Evolutionary conservation across 1,140 invertebrate species (phyloP), one percentile per base, ranked within the genome.

Genomic region (Hylaeus volcanicus): DNA sequence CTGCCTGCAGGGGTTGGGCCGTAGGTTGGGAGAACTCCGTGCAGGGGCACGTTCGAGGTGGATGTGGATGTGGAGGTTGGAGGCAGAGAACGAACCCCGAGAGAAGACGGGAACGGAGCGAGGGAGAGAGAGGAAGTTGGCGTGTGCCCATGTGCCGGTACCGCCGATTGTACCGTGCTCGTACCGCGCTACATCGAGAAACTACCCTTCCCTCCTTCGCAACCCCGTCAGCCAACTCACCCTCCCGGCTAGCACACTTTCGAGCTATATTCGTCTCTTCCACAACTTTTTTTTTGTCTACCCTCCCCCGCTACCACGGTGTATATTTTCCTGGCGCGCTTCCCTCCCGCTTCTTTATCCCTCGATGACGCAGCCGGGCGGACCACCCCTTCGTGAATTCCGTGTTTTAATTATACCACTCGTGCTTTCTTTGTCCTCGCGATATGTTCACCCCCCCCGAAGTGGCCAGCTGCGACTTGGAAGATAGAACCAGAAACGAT

Each of bases 381-480:
- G 79, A 87, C 77, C 64, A 82, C 85, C 88, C 88, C 84, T 90
- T 87, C 85, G 82, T 85, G 81, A 88, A 90, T 86, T 87, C 86
- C 83, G 55, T 83, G 81, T 91, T 93, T 93, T 91, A 90, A 91
- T 91, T 90, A 90, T 90, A 90, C 74, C 81, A 39, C 81, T 26
- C 86, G 79, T 76, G 84, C 26, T 45, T 65, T 51, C 66, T 69
- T 86, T 74, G 80, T 51, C 37, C 80, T 82, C 48, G 45, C 45
- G 2, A 5, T 5, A 48, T 48, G 45, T 8, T 48, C 45, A 1
- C 45, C 45, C 45, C 45, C 45, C 45, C 45, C 45, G 5, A 6
- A 39, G 39, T 3, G 15, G n/a, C 53, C 55, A 2, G 2, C 45
- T 48, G 39, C 37, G 2, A 55, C 26, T 37, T 26, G 68, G 26